phyloP scores from a whole-genome alignment of 1,140 invertebrate genomes.

The Polyergus mexicanus region DNA sequence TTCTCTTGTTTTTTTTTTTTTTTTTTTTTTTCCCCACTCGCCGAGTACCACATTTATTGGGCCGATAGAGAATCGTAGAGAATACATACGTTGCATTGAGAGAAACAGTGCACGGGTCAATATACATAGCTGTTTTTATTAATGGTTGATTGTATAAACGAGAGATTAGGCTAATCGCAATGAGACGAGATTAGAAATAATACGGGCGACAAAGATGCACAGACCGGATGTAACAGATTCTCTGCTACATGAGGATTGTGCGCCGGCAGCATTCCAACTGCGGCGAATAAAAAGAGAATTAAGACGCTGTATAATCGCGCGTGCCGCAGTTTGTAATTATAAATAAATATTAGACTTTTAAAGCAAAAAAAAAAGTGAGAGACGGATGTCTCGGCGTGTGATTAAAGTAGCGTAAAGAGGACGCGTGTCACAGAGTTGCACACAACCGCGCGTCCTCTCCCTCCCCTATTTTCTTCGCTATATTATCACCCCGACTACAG shows the following conservation, averaged over 20 bases:
- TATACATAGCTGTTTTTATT: conserved; percentile 72
- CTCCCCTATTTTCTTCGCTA: conserved; percentile 60
- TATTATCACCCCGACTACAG: conserved; percentile 46
- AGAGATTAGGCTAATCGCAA: conserved; percentile 75
- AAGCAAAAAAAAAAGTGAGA: conserved; percentile 58
- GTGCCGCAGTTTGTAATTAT: conserved; percentile 69
- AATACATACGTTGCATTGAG: conserved; percentile 40
- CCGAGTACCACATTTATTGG: conserved; percentile 3
- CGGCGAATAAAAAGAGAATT: conserved; percentile 29
- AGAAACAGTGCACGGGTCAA: conserved; percentile 55
- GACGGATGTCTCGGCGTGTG: conserved; percentile 67
- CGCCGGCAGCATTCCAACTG: conserved; percentile 56
- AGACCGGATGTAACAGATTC: conserved; percentile 45
- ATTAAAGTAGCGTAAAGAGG: conserved; percentile 68
- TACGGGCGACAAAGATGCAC: conserved; percentile 66
- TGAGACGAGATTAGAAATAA: conserved; percentile 71
- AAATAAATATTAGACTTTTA: conserved; percentile 74
- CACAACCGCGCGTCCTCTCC: conserved; percentile 46
- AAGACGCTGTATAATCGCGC: conserved; percentile 56
- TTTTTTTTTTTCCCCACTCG: conserved; percentile 39
- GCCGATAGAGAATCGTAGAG: conserved; percentile 33
- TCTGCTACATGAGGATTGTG: conserved; percentile 24
- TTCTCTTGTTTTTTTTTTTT: conserved; percentile 33
- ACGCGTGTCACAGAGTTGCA: conserved; percentile 64
- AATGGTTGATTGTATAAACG: conserved; percentile 71